Conservation (phyloP, 1,140 invertebrate genomes). For the Hyposmocoma kahamanoa region DNA sequence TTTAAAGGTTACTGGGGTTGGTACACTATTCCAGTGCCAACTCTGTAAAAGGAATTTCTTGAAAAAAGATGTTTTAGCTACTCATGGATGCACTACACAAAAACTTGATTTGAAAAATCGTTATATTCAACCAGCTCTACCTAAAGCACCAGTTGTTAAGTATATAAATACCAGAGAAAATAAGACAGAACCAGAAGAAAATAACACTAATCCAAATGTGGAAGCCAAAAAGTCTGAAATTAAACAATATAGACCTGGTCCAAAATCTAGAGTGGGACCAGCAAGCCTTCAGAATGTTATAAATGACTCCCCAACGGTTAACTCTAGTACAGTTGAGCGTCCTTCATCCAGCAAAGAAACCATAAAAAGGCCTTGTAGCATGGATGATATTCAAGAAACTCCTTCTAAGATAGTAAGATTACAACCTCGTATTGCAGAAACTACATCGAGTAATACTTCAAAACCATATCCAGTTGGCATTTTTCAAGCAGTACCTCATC, state of each 20-base stretch:
- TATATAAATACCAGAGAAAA: constrained; percentile 37
- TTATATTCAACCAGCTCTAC: constrained; percentile 29
- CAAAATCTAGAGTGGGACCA: too few species aligned
- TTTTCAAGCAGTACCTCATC: constrained; percentile 40
- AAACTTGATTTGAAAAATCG: constrained; percentile 36
- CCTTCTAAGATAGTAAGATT: too few species aligned
- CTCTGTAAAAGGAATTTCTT: constrained; percentile 64
- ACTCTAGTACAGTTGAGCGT: too few species aligned
- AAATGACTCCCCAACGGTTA: too few species aligned
- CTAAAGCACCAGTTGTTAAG: constrained; percentile 49
- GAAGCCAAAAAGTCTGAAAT: too few species aligned
- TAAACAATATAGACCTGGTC: neutral
- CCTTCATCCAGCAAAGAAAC: too few species aligned
- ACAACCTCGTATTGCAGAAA: too few species aligned
- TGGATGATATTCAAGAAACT: too few species aligned
- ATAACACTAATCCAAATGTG: too few species aligned
- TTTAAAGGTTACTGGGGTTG: constrained; percentile 63
- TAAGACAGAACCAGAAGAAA: constrained; percentile 4
- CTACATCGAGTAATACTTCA: too few species aligned
- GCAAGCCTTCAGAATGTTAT: too few species aligned
- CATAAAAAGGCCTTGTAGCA: too few species aligned
- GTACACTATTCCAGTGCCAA: constrained; percentile 57
- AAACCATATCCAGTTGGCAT: constrained; percentile 63
- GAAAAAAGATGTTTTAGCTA: constrained; percentile 52
- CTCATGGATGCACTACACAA: constrained; percentile 52